phyloP scores from a whole-genome alignment of 1,140 invertebrate species.

The Rhyacophila brunnea region DNA sequence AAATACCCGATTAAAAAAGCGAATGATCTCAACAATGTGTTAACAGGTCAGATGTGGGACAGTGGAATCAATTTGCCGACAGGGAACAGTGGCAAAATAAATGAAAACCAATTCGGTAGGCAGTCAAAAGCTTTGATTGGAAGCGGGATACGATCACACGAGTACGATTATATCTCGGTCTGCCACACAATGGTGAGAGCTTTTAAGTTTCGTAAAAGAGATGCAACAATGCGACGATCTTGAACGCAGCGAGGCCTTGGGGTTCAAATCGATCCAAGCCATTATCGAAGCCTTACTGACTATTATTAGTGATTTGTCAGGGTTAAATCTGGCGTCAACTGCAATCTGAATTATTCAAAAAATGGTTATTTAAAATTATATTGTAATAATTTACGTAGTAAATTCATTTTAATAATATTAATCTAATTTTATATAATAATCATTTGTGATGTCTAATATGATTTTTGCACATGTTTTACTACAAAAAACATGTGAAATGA shows the following conservation, averaged over 20 bases:
- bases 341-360: not conserved
- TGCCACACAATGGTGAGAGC: slow-evolving; percentile 4
- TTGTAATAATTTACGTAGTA: too few species aligned
- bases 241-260: not conserved
- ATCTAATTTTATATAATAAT: too few species aligned
- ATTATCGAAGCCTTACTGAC: slow-evolving; percentile 10
- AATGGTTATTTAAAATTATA: too few species aligned
- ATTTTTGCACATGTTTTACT: too few species aligned
- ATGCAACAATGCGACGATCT: not conserved
- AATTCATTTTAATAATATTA: too few species aligned
- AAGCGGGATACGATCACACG: slow-evolving; percentile 1
- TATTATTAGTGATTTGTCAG: slow-evolving; percentile 32
- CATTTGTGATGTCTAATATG: too few species aligned
- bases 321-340: slow-evolving; percentile 13
- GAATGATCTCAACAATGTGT: slow-evolving; percentile 13
- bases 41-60: not conserved
- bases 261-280: not conserved
- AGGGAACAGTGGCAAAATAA: slow-evolving; percentile 28
- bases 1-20: slow-evolving; percentile 6
- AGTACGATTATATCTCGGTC: too few species aligned
- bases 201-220: slow-evolving; percentile 6
- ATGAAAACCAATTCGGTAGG: slow-evolving; percentile 15
- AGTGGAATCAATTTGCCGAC: slow-evolving; percentile 22
- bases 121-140: not conserved
- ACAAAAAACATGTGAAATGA: too few species aligned